Base-by-base conservation (phyloP, 2,888 invertebrate species). In the Leptinotarsa haldemani region DNA sequence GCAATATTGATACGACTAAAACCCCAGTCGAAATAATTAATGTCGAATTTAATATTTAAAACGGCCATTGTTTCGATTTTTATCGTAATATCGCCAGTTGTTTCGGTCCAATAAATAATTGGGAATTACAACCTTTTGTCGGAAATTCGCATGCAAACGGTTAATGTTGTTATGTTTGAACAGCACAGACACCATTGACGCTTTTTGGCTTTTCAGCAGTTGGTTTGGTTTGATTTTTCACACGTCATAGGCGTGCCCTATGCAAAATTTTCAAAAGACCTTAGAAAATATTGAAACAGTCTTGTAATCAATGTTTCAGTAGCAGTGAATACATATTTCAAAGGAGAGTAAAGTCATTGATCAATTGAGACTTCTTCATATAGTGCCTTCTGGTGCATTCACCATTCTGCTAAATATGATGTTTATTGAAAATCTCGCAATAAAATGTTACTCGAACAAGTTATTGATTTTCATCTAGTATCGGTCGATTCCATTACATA, bases 71-170 rank as follows among this genome's bases (percentile, higher is more conserved):
- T 65, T 65, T 65, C 65, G 13, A 64, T 64, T 75, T 75, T 71
- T 66, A 9, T 3, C 30, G 58, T 61, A 58, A 68, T 67, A 71
- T 74, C 67, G 61, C 63, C 67, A 64, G 70, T 58, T 56, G 69
- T 73, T 73, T 25, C 63, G 68, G 52, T 65, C 72, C 48, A 65
- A 71, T 76, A 70, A 76, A 76, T 76, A 74, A 74, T 72, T 76
- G 50, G 56, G 71, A 76, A 70, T 74, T 74, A 76, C 56, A 63
- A 71, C 67, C 72, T 74, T 76, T 76, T 74, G 74, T 72, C 52
- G 50, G 61, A 70, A 70, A 74, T 68, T 68, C 68, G 61, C 52
- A 74, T 70, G 70, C 72, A 63, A 72, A 74, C 65, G 30, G 64
- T 16, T 65, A 71, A 68, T 65, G 52, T 63, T 58, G 68, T 65